Base-by-base conservation (phyloP, 1,140 invertebrate genomes). In the Zaprionus davidi region DNA sequence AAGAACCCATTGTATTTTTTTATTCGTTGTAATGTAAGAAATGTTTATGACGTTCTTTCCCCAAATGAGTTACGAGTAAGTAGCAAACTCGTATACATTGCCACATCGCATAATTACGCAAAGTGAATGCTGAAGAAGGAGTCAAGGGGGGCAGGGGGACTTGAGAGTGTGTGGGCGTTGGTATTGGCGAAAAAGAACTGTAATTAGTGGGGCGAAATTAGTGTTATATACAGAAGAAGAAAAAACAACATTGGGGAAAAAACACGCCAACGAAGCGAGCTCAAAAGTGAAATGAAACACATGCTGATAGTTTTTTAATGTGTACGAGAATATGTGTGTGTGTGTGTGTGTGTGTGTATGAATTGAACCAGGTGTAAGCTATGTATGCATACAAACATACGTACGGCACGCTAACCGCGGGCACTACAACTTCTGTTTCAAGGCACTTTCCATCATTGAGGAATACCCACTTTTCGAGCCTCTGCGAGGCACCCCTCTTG, bases 171-270 rank as follows among this genome's bases (percentile, higher is more conserved):
- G 36, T 2, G 51, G n/a, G 13, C 7, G 31, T 13, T 12, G 5
- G 9, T 15, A 38, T 31, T 51, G 28, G 34, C 15, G 41, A 78
- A 76, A 75, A 75, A 59, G 24, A 71, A 76, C 69, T 85, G 82
- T 86, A 86, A 86, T 86, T 86, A 86, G 82, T 82, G 82, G 82
- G 79, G 82, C 76, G 70, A 86, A 86, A 86, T 86, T 86, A 74
- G 72, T 86, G 79, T 86, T 79, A 79, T 85, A 68, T 65, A 36
- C 56, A 59, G 78, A 66, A 66, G 49, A 44, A 57, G 65, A 41
- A 76, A 34, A 34, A 11, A 34, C 31, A 70, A 53, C 68, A 75
- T 57, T 36, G 68, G 56, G 36, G 55, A 64, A 58, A 66, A 66
- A 51, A 12, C 17, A 20, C n/a, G 12, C 11, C 26, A 9, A 20